Percentiles rank a stretch among this genome's conserved stretches.
These are phyloP conservation scores for Neomorphus geoffroyi DNA, from an alignment of 2,797 vertebrate species.

Conservation along the genomic window DNA sequence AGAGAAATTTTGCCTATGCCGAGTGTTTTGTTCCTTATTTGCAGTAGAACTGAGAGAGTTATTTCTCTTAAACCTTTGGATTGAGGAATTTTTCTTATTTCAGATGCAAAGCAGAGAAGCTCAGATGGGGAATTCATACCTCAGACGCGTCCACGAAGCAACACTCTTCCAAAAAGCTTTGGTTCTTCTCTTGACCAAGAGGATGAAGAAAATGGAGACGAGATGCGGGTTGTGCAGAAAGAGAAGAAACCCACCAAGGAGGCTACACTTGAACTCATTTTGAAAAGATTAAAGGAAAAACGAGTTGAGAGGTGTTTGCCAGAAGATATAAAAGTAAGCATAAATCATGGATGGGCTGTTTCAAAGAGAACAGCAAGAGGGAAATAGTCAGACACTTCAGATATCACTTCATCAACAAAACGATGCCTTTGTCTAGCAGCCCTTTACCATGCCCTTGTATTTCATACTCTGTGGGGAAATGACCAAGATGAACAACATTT, in stretches of 20 bases:
- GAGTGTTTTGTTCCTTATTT: not conserved
- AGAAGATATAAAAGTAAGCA: slow-evolving; percentile 90
- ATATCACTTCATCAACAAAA: not conserved
- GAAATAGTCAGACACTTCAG: not conserved
- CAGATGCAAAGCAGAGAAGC: slow-evolving; percentile 92
- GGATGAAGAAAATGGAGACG: slow-evolving; percentile 74
- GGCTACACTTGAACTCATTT: slow-evolving; percentile 91
- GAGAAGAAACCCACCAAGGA: slow-evolving; percentile 85
- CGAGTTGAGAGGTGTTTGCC: slow-evolving; percentile 91
- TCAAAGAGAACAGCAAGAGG: not conserved
- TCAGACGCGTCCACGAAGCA: slow-evolving; percentile 91
- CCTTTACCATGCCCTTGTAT: not conserved
- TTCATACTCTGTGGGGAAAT: not conserved
- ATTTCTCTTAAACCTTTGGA: not conserved
- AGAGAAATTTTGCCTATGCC: not conserved
- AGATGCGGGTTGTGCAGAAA: slow-evolving; percentile 75
- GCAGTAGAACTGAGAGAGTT: not conserved
- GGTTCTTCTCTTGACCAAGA: slow-evolving; percentile 93
- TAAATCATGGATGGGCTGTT: not conserved
- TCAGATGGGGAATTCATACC: slow-evolving; percentile 90
- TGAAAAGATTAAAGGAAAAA: slow-evolving; percentile 88
- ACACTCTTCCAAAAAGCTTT: slow-evolving; percentile 98
- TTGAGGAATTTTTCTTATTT: slow-evolving; percentile 18
- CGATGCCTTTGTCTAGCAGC: not conserved
- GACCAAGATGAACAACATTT: not conserved